A percentile compares a stretch with the other conserved stretches of the same genome.
Conservation (phyloP, 53 echinoderm and acorn worm species). For the Luidia sarsii region DNA sequence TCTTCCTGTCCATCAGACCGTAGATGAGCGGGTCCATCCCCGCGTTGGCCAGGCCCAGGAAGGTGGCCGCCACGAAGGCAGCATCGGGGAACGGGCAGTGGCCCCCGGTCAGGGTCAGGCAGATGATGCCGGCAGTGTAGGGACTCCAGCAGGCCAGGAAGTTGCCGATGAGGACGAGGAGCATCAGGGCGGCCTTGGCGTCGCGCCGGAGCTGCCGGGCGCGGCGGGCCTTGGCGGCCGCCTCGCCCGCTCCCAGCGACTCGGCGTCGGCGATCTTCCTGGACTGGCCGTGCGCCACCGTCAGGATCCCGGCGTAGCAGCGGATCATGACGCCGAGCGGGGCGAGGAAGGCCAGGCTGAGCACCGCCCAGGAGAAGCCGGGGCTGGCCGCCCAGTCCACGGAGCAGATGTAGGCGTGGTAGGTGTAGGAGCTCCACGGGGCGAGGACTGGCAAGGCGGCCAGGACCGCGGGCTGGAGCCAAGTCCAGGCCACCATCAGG, state of each 20-base stretch:
- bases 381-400: constrained; percentile 68
- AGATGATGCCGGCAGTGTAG: constrained; percentile 58
- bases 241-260: constrained; percentile 13
- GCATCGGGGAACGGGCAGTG: constrained; percentile 46
- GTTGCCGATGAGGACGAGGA: constrained; percentile 80
- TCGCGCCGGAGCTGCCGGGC: constrained; percentile 67
- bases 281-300: constrained; percentile 67
- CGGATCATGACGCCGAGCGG: constrained; percentile 73
- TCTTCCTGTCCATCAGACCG: constrained; percentile 59
- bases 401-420: constrained; percentile 73
- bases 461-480: constrained; percentile 68
- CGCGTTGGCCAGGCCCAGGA: constrained; percentile 84
- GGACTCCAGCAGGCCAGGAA: constrained; percentile 89
- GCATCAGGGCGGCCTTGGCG: constrained; percentile 77
- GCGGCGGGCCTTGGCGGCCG: background rate
- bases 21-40: constrained; percentile 89
- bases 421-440: constrained; percentile 64
- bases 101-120: constrained; percentile 50
- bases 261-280: constrained; percentile 43
- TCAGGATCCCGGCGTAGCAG: constrained; percentile 76
- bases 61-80: constrained; percentile 64
- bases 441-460: constrained; percentile 59
- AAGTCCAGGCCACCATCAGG: constrained; percentile 68
- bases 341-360: constrained; percentile 45
- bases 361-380: constrained; percentile 53